A percentile compares a stretch with the other conserved stretches of the same genome.
These are phyloP conservation scores for Ophioninae sp. DNA, from an alignment of 2,888 invertebrate genomes.

Conservation along the genomic window DNA sequence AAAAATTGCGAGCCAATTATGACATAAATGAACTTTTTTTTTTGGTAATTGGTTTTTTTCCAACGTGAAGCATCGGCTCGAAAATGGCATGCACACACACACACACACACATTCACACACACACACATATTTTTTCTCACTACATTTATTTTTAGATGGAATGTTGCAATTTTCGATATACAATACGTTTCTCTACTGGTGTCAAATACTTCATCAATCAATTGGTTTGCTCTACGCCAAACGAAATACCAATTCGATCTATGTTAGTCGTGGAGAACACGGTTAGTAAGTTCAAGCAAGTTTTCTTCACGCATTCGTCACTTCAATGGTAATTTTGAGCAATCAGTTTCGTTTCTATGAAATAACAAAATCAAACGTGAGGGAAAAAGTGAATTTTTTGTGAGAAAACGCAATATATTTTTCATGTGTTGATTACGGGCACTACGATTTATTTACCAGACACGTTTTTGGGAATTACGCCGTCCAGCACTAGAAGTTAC, in stretches of 20 bases:
- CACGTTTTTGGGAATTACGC: constrained; percentile 42
- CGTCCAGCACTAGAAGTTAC: constrained; percentile 51
- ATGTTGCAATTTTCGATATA: constrained; percentile 36
- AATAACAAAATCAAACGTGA: constrained; percentile 5
- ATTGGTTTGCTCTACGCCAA: constrained; percentile 36
- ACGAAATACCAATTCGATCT: constrained; percentile 15
- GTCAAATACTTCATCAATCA: constrained; percentile 8
- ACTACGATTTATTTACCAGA: constrained; percentile 38
- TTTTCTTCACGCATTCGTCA: constrained; percentile 52
- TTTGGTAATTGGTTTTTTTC: constrained; percentile 40
- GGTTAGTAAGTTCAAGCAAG: constrained; percentile 53
- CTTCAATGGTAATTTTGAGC: constrained; percentile 39
- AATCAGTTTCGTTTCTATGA: constrained; percentile 52
- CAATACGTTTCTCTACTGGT: constrained; percentile 27
- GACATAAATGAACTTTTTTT: constrained; percentile 5
- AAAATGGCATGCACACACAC: constrained; percentile 28
- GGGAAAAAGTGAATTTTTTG: constrained; percentile 13
- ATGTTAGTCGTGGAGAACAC: constrained; percentile 47
- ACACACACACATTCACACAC: constrained; percentile 11
- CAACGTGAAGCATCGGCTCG: constrained; percentile 57
- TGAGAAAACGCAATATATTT: constrained; percentile 17
- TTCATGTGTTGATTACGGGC: constrained; percentile 34
- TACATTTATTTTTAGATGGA: constrained; percentile 18
- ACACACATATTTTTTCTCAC: constrained; percentile 44
- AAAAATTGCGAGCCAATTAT: background rate